Evolutionary conservation across 2,113 vertebrate species (phyloP), one percentile per base, ranked within the genome.

Genomic region (Oncorhynchus kisutch): DNA sequence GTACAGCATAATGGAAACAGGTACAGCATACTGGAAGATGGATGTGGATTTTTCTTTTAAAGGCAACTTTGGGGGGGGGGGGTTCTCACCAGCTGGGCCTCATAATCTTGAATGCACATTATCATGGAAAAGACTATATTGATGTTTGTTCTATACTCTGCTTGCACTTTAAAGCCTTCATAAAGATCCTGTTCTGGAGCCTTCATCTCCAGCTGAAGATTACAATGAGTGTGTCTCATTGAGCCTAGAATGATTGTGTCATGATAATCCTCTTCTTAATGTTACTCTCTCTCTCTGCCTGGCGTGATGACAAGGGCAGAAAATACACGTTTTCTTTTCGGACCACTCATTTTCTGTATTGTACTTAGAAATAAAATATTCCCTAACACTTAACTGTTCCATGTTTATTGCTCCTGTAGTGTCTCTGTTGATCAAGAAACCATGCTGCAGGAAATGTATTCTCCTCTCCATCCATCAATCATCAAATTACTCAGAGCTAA

Each of bases 311-410:
- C 70, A 81, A 72, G 70, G 73, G n/a, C 39, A 70, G 13, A 49
- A 49, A 24, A 49, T 14, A 70, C 39, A 70, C 4, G 0, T 73
- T 86, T 83, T 84, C 74, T 89, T 84, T 88, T 81, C 86, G 85
- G 83, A 89, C 70, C 80, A 84, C 82, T 79, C 71, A 86, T 85
- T 88, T 91, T 91, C 82, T 90, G 87, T 92, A 88, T 90, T 87
- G 39, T 45, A 45, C 77, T 87, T 88, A 85, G 85, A 84, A 93
- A 92, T 92, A 92, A 93, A 92, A 82, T 27, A 86, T 89, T 88
- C 79, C 85, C 2, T 45, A 45, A 45, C 39, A 45, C 39, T 66
- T 60, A 64, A 18, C 45, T 70, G 66, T 74, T 77, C 27, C 78
- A 16, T 25, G 65, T 22, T 48, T 70, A 22, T 39, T 12, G 16